Evolutionary conservation across 2,888 invertebrate genomes (phyloP).

Genomic region (Parapristionchus giblindavisi): DNA sequence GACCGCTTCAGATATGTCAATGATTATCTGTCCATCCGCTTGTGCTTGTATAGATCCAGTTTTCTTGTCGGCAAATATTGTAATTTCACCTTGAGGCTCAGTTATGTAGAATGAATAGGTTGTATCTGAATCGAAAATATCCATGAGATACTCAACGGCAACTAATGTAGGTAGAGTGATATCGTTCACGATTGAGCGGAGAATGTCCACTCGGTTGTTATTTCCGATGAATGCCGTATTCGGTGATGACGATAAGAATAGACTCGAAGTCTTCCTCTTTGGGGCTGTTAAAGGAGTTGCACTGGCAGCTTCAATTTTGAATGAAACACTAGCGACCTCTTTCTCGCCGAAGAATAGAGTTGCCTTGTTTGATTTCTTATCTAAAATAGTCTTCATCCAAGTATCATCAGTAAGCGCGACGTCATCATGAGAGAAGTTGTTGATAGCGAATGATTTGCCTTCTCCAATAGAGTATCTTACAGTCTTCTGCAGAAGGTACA

Average conservation of each 20-base stretch:
- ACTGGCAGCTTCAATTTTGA: neutral
- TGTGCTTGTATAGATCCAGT: neutral
- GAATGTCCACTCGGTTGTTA: neutral
- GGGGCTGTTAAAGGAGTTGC: neutral
- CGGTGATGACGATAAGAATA: neutral
- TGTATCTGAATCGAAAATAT: neutral
- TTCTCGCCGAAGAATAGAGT: neutral
- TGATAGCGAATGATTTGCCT: neutral
- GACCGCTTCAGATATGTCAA: conserved; percentile 6
- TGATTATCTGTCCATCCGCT: neutral
- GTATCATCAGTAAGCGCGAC: neutral
- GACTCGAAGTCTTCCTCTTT: neutral
- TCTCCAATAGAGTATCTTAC: neutral
- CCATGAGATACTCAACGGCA: neutral
- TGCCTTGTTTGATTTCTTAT: neutral
- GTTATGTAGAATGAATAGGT: neutral
- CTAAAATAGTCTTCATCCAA: conserved; percentile 3
- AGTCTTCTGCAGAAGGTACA: conserved; percentile 17
- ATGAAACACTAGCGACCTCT: neutral
- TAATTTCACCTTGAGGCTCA: neutral
- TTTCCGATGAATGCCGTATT: neutral
- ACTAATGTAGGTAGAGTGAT: neutral
- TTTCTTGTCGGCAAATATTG: neutral
- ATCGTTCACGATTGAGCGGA: neutral
- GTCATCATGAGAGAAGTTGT: neutral